Conservation (phyloP, 2,888 invertebrate species). For the Campoplex nolae region DNA sequence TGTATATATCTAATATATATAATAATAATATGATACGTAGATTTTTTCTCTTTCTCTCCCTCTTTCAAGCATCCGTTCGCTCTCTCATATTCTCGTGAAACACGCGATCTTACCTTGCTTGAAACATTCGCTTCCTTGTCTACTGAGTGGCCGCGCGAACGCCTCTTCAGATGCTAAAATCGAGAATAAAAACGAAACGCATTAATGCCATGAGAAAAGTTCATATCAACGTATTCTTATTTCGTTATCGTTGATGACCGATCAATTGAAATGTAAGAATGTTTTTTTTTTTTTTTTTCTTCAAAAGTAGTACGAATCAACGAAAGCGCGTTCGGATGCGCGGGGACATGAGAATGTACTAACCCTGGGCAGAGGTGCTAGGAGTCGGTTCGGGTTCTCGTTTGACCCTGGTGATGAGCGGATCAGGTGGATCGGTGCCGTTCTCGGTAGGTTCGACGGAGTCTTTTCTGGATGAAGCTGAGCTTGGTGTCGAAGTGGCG, state of each 20-base stretch:
- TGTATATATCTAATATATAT: neutral
- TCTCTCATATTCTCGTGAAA: slow-evolving; percentile 65
- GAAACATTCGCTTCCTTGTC: slow-evolving; percentile 83
- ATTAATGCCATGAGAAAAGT: neutral
- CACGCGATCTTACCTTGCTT: slow-evolving; percentile 81
- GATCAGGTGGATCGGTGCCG: slow-evolving; percentile 80
- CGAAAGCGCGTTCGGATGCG: neutral
- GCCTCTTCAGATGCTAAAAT: slow-evolving; percentile 83
- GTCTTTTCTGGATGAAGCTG: slow-evolving; percentile 78
- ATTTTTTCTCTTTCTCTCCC: slow-evolving; percentile 38
- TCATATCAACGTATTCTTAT: no score
- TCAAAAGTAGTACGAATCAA: neutral
- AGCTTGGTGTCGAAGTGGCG: slow-evolving; percentile 72
- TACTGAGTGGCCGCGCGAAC: slow-evolving; percentile 84
- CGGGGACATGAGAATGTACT: slow-evolving; percentile 61
- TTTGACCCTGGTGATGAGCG: slow-evolving; percentile 80
- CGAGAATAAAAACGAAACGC: slow-evolving; percentile 15
- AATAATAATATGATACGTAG: neutral
- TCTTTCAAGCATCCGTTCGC: slow-evolving; percentile 65
- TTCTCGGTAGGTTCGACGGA: slow-evolving; percentile 81
- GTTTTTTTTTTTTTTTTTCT: no score
- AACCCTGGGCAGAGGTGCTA: slow-evolving; percentile 84
- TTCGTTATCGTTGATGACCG: no score
- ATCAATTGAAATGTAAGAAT: no score
- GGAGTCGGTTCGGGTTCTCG: slow-evolving; percentile 84